These are phyloP conservation scores for Semnopithecus entellus DNA, from an alignment of 2,113 vertebrate genomes.

Conservation along the genomic window DNA sequence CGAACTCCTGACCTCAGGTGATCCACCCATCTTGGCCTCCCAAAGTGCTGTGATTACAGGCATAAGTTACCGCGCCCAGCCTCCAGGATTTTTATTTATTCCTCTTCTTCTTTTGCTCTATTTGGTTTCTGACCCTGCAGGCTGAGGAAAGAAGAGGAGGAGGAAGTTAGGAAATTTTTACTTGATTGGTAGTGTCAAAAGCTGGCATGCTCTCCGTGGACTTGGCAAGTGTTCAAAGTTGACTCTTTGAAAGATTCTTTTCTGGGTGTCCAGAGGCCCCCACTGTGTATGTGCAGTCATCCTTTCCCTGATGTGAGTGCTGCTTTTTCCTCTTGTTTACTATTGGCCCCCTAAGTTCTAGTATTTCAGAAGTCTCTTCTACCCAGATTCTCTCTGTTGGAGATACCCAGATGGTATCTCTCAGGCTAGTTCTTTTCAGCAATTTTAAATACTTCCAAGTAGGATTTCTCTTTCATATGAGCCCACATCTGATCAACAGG, in stretches of 20 bases:
- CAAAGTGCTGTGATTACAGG: too few species aligned
- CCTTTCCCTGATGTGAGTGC: background rate
- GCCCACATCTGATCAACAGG: background rate
- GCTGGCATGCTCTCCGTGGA: fast-evolving
- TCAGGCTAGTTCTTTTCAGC: background rate
- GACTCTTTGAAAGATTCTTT: background rate
- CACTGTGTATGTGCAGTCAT: background rate
- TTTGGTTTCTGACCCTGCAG: background rate
- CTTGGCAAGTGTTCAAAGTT: background rate
- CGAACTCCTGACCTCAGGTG: too few species aligned
- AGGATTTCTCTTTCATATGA: background rate
- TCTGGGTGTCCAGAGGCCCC: background rate
- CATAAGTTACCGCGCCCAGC: too few species aligned
- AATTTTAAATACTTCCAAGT: background rate
- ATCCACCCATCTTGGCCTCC: too few species aligned
- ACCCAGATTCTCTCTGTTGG: background rate
- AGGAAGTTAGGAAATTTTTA: background rate
- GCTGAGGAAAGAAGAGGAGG: background rate
- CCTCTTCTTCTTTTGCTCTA: background rate
- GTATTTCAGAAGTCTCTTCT: background rate
- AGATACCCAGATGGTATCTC: background rate
- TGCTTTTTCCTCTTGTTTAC: background rate
- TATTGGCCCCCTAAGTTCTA: background rate
- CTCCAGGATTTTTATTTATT: background rate
- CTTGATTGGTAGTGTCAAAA: background rate